phyloP scores from a whole-genome alignment of 2,113 vertebrate genomes.

The Heptranchias perlo region DNA sequence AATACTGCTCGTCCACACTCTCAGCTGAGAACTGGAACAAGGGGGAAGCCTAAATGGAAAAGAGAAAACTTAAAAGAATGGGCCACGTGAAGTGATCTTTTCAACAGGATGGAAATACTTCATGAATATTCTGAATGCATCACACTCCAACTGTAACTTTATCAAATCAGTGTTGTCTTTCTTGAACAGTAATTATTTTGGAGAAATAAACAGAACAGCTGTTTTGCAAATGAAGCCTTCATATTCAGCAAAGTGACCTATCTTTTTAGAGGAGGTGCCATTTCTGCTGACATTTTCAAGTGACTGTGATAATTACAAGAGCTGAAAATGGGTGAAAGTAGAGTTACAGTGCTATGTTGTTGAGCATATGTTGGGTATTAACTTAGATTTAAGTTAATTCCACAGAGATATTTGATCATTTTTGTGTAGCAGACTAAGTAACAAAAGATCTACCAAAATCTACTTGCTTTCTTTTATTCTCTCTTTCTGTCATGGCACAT shows the following conservation, averaged over 20 bases:
- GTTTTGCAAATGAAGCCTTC: slow-evolving; percentile 30
- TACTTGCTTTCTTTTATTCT: neutral
- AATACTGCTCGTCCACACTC: neutral
- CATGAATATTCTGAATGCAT: slow-evolving; percentile 17
- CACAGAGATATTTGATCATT: neutral
- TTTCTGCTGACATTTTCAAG: slow-evolving; percentile 29
- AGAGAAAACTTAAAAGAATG: neutral
- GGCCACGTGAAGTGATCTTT: neutral
- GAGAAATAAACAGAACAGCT: slow-evolving; percentile 24
- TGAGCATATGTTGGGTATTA: slow-evolving; percentile 1
- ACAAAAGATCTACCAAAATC: neutral
- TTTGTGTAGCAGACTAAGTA: neutral
- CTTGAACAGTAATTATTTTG: slow-evolving; percentile 31
- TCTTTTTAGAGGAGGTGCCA: slow-evolving; percentile 30
- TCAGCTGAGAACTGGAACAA: neutral
- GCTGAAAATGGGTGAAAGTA: slow-evolving; percentile 17
- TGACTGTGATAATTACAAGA: slow-evolving; percentile 35
- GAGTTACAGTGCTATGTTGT: neutral
- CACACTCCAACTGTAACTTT: slow-evolving; percentile 21
- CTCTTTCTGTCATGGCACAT: neutral
- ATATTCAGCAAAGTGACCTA: slow-evolving; percentile 32
- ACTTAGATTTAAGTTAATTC: neutral
- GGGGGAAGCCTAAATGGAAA: neutral
- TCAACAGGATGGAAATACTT: slow-evolving; percentile 32
- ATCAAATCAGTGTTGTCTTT: slow-evolving; percentile 2